phyloP scores from a whole-genome alignment of 2,797 vertebrate species.

The Poecilia wingei region DNA sequence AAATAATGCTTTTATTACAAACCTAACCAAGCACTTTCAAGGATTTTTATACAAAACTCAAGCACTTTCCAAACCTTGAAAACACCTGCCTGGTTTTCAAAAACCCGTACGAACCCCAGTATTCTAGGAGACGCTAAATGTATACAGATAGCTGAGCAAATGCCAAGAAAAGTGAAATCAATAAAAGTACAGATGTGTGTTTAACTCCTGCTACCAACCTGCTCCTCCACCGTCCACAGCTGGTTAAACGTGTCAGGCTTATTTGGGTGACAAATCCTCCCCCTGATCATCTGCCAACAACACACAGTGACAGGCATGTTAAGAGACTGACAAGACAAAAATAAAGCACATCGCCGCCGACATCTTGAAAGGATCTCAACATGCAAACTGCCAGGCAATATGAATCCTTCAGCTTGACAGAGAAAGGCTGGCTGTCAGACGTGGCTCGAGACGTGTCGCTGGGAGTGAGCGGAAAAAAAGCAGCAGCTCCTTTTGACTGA shows the following conservation, averaged over 20 bases:
- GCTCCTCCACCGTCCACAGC: constrained; percentile 97
- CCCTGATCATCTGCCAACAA: constrained; percentile 91
- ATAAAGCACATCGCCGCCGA: constrained; percentile 23
- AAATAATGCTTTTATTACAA: no score
- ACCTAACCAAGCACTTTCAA: no score
- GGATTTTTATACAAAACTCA: no score
- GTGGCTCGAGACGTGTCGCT: constrained; percentile 31
- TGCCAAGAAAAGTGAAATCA: neutral
- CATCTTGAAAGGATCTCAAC: constrained; percentile 38
- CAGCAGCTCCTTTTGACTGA: constrained; percentile 39
- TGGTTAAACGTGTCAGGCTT: constrained; percentile 99
- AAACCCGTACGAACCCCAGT: no score
- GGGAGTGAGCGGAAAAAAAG: constrained; percentile 21
- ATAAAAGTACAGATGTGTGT: neutral
- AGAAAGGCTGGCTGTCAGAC: constrained; percentile 48
- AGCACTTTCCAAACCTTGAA: no score
- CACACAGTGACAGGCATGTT: constrained; percentile 52
- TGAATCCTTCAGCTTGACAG: constrained; percentile 41
- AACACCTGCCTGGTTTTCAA: neutral
- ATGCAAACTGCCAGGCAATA: constrained; percentile 31
- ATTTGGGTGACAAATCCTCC: constrained; percentile 91
- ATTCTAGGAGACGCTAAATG: neutral
- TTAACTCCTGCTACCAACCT: constrained; percentile 79
- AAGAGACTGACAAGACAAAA: constrained; percentile 33
- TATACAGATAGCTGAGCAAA: neutral